Evolutionary conservation across 1,140 invertebrate genomes (phyloP), one percentile per base, ranked within the genome.

Genomic region (Trialeurodes vaporariorum): DNA sequence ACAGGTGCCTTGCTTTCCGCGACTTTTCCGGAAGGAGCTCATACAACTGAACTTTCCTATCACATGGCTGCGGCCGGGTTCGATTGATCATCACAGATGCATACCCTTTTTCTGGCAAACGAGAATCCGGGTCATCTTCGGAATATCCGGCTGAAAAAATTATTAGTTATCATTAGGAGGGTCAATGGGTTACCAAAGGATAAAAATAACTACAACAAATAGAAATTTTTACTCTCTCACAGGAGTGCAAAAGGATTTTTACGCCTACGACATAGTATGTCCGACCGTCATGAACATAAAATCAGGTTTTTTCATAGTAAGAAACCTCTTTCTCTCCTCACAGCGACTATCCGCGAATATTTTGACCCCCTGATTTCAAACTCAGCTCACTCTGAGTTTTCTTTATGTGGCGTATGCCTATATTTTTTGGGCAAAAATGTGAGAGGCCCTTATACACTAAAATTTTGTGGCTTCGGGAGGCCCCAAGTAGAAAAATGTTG

Each of bases 41-140:
- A 73, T 84, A 86, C 12, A 86, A 74, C 69, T 79, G 77, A 64
- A 84, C 76, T 73, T 89, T 84, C 74, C 88, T 82, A 76, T 93
- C 90, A 74, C 91, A 94, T 1, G 90, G 86, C 69, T 88, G 84
- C 0, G 88, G 87, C 59, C 85, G 81, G 0, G 91, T 93, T 69
- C 90, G 83, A 68, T 89, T 90, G 70, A 93, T 89, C 2, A 85
- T 78, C 12, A 66, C 64, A 2, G 65, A 66, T 49, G 65, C 62
- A 58, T 63, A 61, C 13, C 40, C 66, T 63, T 70, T 69, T 49
- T 64, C 61, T 0, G 65, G 25, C 34, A 64, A 63, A 23, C 59
- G 68, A 24, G 40, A 27, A 27, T 64, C 40, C 13, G 40, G 1
- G 58, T 40, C 27, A 58, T 67, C 25, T 49, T 65, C 23, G 59